Conservation (phyloP, 2,113 vertebrate genomes). For the Crypturellus undulatus region DNA sequence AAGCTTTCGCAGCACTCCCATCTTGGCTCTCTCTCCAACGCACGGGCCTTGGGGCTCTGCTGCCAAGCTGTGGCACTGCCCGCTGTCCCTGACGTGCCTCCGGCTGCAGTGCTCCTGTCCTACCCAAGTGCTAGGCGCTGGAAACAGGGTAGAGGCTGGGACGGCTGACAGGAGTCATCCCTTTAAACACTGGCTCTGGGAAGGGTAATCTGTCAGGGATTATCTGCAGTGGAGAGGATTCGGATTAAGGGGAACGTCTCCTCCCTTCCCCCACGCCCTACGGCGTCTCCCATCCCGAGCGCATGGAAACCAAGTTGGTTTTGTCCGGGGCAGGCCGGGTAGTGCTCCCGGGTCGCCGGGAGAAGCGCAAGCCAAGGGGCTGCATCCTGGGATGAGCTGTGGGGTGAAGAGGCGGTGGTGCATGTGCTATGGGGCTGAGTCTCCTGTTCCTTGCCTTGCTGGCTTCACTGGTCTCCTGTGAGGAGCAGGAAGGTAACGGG, state of each 20-base stretch:
- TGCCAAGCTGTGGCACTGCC: not conserved
- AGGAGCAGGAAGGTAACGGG: constrained; percentile 55
- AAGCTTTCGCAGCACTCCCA: not conserved
- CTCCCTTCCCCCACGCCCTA: not conserved
- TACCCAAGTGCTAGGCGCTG: fast-evolving
- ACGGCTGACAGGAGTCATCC: constrained; percentile 2
- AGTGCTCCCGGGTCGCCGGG: not conserved
- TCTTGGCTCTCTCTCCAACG: not conserved
- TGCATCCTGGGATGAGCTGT: not conserved
- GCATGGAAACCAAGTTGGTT: not conserved
- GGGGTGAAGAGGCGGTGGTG: not conserved
- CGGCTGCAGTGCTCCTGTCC: fast-evolving
- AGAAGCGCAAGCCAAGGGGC: too few species aligned
- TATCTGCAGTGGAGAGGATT: constrained; percentile 44
- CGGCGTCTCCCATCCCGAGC: not conserved
- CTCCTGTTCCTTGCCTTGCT: not conserved
- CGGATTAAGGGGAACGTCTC: constrained; percentile 44
- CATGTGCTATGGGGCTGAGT: not conserved
- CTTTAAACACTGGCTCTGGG: constrained; percentile 3
- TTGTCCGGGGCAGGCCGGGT: not conserved
- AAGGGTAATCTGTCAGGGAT: constrained; percentile 64
- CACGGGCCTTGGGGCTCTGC: fast-evolving
- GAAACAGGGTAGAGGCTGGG: not conserved
- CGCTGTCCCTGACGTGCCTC: not conserved
- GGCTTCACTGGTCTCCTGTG: not conserved